Evolutionary conservation across 1,140 invertebrate genomes (phyloP), one percentile per base, ranked within the genome.

Genomic region (Octopus bimaculoides): DNA sequence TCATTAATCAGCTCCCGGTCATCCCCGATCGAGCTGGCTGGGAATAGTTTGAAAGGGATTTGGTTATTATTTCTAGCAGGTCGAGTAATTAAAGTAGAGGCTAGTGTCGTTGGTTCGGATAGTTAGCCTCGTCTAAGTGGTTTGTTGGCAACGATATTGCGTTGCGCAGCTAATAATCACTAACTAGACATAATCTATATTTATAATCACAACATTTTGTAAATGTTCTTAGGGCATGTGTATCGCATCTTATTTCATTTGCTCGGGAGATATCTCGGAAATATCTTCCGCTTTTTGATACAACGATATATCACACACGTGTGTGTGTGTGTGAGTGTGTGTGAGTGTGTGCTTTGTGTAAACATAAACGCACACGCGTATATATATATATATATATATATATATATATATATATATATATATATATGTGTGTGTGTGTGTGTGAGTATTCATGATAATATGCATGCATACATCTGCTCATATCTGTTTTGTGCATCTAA

Each of bases 321-420:
- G 56, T 9, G 9, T 1, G 56, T 9, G 56, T 17, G 56, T 3
- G 56, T n/a, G n/a, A n/a, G n/a, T n/a, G n/a, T n/a, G 17, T 61
- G 56, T 9, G 9, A 61, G 56, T 9, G 56, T 17, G 56, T 3
- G 56, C 17, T 17, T 61, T 10, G 56, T 61, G 9, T 17, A 61
- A 10, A 61, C 9, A 10, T 61, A 61, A 61, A 0, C 9, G 56
- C 56, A 61, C 56, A 10, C 56, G 3, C 56, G 1, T 9, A 3
- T 17, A 3, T 9, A 3, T 17, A 1, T 61, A 3, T 61, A 1
- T 61, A 61, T 61, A 10, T 61, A 61, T 61, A 61, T 61, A 61
- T 61, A 61, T 61, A 61, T 61, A 61, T 61, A 61, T 61, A 61
- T 61, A 61, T 61, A 61, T 61, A 61, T 61, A 61, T 61, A 61